These are phyloP conservation scores for Hipparchia sbordonii DNA, from an alignment of 2,888 invertebrate genomes.

Conservation along the genomic window DNA sequence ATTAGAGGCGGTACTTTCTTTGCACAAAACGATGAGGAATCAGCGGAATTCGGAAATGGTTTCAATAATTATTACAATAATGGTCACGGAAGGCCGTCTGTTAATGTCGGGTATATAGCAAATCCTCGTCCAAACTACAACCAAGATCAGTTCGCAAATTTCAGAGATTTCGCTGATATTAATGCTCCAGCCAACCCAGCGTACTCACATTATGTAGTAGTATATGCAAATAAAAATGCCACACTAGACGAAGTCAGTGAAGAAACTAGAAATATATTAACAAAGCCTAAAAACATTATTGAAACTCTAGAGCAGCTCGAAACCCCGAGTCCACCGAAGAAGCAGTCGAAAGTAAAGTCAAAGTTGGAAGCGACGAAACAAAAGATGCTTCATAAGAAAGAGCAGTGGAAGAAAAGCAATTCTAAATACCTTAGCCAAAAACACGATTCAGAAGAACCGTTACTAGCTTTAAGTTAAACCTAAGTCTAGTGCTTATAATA, in stretches of 20 bases:
- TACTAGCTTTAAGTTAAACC: slow-evolving; percentile 86
- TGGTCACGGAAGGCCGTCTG: slow-evolving; percentile 88
- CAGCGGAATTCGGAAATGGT: slow-evolving; percentile 80
- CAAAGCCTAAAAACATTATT: slow-evolving; percentile 90
- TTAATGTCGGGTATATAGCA: slow-evolving; percentile 82
- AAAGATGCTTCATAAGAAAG: slow-evolving; percentile 68
- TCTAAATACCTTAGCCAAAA: slow-evolving; percentile 66
- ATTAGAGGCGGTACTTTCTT: slow-evolving; percentile 94
- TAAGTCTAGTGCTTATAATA: slow-evolving; percentile 65
- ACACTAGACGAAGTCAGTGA: slow-evolving; percentile 82
- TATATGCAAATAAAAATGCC: slow-evolving; percentile 91
- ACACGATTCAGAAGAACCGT: slow-evolving; percentile 84
- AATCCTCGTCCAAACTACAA: slow-evolving; percentile 90
- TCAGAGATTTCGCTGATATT: slow-evolving; percentile 95
- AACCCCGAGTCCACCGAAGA: slow-evolving; percentile 71
- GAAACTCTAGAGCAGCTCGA: slow-evolving; percentile 90
- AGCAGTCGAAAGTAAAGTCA: slow-evolving; percentile 84
- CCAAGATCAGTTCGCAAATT: slow-evolving; percentile 93
- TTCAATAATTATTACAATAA: slow-evolving; percentile 85
- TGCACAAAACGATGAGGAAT: slow-evolving; percentile 87
- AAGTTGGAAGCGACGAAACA: slow-evolving; percentile 84
- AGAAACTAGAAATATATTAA: slow-evolving; percentile 68
- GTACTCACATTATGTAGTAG: slow-evolving; percentile 92
- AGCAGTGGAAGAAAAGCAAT: slow-evolving; percentile 73
- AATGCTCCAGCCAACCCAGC: slow-evolving; percentile 89